Conservation (phyloP, 1,140 invertebrate genomes). For the Sitobion miscanthi region DNA sequence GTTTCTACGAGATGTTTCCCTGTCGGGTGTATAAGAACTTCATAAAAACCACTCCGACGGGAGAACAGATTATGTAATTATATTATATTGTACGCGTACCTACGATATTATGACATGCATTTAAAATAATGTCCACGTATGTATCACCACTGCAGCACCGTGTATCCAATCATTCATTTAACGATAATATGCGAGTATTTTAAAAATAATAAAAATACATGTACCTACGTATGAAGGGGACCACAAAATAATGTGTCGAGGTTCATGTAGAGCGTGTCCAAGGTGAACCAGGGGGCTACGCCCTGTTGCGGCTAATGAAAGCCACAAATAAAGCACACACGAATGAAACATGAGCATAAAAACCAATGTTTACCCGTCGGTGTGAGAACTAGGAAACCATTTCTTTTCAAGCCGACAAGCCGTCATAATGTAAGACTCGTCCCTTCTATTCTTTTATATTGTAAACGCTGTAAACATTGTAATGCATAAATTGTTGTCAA, state of each 20-base stretch:
- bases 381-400: not conserved
- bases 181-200: not conserved
- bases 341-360: conserved; percentile 19
- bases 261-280: conserved; percentile 55
- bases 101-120: not conserved
- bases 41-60: not conserved
- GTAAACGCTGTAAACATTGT: not conserved
- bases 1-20: not conserved
- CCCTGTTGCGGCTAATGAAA: conserved; percentile 48
- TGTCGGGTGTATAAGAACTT: not conserved
- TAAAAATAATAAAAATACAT: not conserved
- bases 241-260: conserved; percentile 52
- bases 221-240: conserved; percentile 7
- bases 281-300: conserved; percentile 52
- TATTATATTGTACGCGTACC: not conserved
- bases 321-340: conserved; percentile 32
- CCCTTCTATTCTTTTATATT: not conserved
- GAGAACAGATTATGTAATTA: not conserved
- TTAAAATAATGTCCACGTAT: not conserved
- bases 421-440: not conserved
- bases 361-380: not conserved
- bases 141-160: not conserved
- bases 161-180: not conserved
- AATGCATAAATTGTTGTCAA: not conserved
- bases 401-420: not conserved